Evolutionary conservation across 2,113 vertebrate genomes (phyloP).

Genomic region (Colinus virginianus): DNA sequence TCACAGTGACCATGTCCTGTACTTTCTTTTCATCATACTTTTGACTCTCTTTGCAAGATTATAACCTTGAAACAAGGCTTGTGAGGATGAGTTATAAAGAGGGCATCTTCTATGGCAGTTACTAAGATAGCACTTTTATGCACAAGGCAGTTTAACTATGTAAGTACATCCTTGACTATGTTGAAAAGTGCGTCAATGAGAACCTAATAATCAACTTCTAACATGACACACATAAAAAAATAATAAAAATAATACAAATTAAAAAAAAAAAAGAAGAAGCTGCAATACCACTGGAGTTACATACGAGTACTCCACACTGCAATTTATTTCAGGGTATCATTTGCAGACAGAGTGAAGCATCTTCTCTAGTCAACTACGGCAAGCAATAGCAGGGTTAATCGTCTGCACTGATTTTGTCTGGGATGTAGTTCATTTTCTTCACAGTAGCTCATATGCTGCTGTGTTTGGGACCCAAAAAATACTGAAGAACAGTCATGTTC

Average conservation of each 20-base stretch:
- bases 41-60: not conserved
- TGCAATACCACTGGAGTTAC: not conserved
- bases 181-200: not conserved
- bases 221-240: not conserved
- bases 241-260: not conserved
- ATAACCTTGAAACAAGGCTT: not conserved
- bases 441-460: rapidly evolving
- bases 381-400: not conserved
- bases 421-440: not conserved
- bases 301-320: not conserved
- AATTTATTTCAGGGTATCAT: not conserved
- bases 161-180: not conserved
- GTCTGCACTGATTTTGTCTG: not conserved
- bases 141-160: not conserved
- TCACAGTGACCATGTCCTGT: not conserved
- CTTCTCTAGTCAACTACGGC: not conserved
- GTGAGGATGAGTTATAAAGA: not conserved
- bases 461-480: not conserved
- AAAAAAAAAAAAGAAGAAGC: not conserved
- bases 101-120: not conserved
- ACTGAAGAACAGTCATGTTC: not conserved
- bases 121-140: not conserved
- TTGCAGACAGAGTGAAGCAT: not conserved
- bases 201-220: not conserved
- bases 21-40: not conserved